A percentile compares a stretch with the other conserved stretches of the same genome.
These are phyloP conservation scores for Cylas formicarius DNA, from an alignment of 1,140 invertebrate species.

Conservation along the genomic window DNA sequence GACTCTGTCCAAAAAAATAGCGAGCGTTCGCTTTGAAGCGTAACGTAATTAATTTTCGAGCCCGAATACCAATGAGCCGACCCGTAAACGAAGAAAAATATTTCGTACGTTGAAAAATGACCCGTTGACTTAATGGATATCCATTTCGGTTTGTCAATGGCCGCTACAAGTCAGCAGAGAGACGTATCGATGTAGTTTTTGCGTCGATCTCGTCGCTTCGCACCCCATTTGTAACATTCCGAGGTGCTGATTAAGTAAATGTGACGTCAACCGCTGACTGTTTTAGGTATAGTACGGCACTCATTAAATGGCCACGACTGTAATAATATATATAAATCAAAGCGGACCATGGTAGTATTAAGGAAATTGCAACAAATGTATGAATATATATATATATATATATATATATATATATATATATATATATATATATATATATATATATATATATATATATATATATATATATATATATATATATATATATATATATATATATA, in stretches of 20 bases:
- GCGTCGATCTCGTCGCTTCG: background rate
- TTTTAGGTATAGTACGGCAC: too few species aligned
- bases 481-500: background rate
- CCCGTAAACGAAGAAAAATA: constrained; percentile 16
- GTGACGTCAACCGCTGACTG: too few species aligned
- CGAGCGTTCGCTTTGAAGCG: background rate
- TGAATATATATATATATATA: constrained; percentile 1
- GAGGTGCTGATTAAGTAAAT: too few species aligned
- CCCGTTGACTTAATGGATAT: constrained; percentile 16
- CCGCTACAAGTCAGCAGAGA: constrained; percentile 18
- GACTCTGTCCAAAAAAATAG: background rate
- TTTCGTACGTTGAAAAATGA: constrained; percentile 18
- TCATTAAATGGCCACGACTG: too few species aligned
- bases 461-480: constrained; percentile 7
- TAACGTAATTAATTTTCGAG: background rate
- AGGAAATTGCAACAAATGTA: background rate
- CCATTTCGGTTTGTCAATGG: constrained; percentile 17
- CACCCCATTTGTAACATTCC: too few species aligned
- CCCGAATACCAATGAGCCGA: constrained; percentile 8
- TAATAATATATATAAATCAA: too few species aligned
- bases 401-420: constrained; percentile 3
- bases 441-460: constrained; percentile 7
- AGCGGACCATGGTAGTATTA: constrained; percentile 1
- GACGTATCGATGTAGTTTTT: constrained; percentile 5
- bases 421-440: constrained; percentile 7